These are phyloP conservation scores for Cephus pulcher DNA, from an alignment of 2,888 invertebrate genomes.

Conservation along the genomic window DNA sequence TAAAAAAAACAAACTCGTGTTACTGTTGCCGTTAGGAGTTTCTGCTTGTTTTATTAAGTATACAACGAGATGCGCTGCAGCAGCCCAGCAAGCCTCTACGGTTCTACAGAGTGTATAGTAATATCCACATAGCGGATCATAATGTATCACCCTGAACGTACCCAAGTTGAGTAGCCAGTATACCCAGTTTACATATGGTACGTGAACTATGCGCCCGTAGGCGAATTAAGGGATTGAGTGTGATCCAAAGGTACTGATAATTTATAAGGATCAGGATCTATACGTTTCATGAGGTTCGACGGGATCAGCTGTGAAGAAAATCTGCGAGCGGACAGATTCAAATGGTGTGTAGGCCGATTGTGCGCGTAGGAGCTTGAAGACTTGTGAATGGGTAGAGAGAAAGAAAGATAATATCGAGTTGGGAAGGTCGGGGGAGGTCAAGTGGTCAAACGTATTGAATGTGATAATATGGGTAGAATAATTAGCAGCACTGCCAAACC, in stretches of 20 bases:
- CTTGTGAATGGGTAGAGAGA: neutral
- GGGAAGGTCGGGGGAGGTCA: neutral
- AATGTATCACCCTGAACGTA: neutral
- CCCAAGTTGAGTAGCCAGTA: neutral
- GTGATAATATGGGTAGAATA: neutral
- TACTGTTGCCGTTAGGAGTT: neutral
- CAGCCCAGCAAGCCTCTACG: constrained; percentile 23
- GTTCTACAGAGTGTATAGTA: constrained; percentile 13
- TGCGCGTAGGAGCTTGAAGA: neutral
- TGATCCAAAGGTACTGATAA: neutral
- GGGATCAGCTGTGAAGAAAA: neutral
- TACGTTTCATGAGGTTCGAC: neutral
- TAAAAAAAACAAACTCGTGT: neutral
- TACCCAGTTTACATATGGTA: neutral
- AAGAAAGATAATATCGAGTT: neutral
- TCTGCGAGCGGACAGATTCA: neutral
- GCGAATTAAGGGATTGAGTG: too few species aligned
- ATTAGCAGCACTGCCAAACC: neutral
- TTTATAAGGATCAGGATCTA: neutral
- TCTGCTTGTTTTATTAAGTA: constrained; percentile 3
- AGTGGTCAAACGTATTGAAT: neutral
- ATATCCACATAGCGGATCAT: neutral
- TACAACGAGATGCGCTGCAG: constrained; percentile 20
- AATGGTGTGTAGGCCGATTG: neutral
- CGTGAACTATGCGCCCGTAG: neutral